Percentiles rank a stretch among this genome's conserved stretches.
Conservation (phyloP, 1,140 invertebrate genomes). For the Drosophila novamexicana region DNA sequence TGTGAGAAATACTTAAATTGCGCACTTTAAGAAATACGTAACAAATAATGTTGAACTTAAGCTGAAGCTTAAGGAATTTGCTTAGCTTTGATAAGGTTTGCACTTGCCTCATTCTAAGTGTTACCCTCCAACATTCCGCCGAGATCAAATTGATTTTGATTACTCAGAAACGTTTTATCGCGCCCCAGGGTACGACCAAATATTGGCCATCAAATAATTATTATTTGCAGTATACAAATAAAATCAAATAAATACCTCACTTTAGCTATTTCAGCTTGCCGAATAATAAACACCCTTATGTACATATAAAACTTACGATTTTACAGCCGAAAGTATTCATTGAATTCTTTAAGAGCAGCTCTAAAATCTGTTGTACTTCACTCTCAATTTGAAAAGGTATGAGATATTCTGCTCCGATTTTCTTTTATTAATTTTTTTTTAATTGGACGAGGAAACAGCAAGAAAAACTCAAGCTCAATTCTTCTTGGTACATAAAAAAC, state of each 20-base stretch:
- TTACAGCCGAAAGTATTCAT: no score
- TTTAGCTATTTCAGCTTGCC: neutral
- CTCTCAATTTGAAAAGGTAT: no score
- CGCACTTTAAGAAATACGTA: constrained; percentile 17
- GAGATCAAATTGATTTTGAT: neutral
- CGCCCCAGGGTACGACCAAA: neutral
- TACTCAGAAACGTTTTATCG: neutral
- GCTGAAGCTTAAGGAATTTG: constrained; percentile 1
- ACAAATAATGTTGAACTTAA: constrained; percentile 3
- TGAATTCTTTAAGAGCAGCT: no score
- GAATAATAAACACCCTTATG: constrained; percentile 2
- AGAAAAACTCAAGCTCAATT: no score
- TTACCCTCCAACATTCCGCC: no score
- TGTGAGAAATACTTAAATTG: constrained; percentile 26
- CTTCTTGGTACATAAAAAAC: no score
- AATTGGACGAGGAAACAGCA: no score
- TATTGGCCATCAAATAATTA: constrained; percentile 10
- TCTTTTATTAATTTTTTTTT: no score
- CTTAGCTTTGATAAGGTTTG: constrained; percentile 13
- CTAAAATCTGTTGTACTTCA: no score
- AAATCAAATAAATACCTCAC: neutral
- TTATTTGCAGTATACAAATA: neutral
- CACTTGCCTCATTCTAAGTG: constrained; percentile 3
- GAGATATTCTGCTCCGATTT: no score
- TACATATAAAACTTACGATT: neutral